Evolutionary conservation across 2,888 invertebrate species (phyloP).

Genomic region (Aphelenchoides bicaudatus): DNA sequence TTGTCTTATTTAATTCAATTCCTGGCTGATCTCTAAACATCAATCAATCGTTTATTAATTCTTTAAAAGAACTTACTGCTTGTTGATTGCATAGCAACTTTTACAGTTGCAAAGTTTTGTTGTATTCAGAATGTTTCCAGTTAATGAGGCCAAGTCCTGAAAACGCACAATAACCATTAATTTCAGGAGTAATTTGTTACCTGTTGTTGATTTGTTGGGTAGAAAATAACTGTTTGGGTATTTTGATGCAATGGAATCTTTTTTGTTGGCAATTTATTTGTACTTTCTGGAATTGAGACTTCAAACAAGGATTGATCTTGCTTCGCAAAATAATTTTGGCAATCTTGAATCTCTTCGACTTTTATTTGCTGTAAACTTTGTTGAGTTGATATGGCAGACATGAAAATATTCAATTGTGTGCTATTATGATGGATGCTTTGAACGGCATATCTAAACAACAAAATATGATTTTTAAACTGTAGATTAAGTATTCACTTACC

Average conservation of each 20-base stretch:
- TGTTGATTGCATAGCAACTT: background rate
- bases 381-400: background rate
- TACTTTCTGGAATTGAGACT: conserved; percentile 9
- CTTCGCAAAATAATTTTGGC: background rate
- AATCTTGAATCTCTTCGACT: background rate
- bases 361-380: conserved; percentile 1
- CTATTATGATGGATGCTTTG: background rate
- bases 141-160: conserved; percentile 5
- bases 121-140: conserved; percentile 7
- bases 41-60: background rate
- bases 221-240: conserved; percentile 3
- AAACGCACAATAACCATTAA: background rate
- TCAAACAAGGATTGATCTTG: background rate
- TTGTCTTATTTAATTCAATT: background rate
- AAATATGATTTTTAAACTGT: background rate
- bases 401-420: background rate
- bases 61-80: background rate
- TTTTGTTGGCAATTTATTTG: background rate
- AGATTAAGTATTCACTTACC: background rate
- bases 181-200: background rate
- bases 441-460: conserved; percentile 5
- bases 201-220: background rate
- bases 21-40: background rate
- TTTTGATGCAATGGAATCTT: background rate
- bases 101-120: conserved; percentile 3